phyloP scores from a whole-genome alignment of 23 tunicate genomes.

The Phallusia fumigata region DNA sequence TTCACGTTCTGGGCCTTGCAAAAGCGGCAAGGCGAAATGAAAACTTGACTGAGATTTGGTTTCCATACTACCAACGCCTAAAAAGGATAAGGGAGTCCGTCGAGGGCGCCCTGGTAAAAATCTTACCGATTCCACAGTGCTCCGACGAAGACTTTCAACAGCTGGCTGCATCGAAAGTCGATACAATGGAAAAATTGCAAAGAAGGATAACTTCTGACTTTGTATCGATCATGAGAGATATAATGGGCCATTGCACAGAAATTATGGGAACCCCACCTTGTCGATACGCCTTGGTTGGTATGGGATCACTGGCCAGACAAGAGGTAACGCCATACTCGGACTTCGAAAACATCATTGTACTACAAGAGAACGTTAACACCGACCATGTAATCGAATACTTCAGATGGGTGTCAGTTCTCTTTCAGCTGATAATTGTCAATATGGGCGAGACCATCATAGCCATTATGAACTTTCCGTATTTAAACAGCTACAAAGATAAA shows the following conservation, averaged over 20 bases:
- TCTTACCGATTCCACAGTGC: neutral
- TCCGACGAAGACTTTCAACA: neutral
- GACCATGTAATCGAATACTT: slow-evolving; percentile 13
- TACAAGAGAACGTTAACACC: slow-evolving; percentile 14
- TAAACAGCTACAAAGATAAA: neutral
- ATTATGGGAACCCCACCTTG: slow-evolving; percentile 40
- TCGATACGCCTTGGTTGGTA: slow-evolving; percentile 12
- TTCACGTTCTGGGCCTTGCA: neutral
- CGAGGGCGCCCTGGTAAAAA: neutral
- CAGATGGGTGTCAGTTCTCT: slow-evolving; percentile 30
- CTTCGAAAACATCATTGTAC: slow-evolving; percentile 29
- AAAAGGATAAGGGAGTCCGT: neutral
- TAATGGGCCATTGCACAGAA: slow-evolving; percentile 19
- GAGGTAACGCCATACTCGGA: slow-evolving; percentile 38
- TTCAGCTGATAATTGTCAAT: slow-evolving; percentile 24
- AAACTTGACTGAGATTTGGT: neutral
- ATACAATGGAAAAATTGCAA: neutral
- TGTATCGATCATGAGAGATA: slow-evolving; percentile 20
- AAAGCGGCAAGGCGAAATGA: neutral
- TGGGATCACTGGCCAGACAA: slow-evolving; percentile 35
- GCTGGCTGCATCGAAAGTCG: neutral
- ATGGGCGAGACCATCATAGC: slow-evolving; percentile 25
- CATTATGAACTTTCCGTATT: neutral
- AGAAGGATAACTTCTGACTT: slow-evolving; percentile 10
- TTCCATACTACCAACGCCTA: neutral